Percentiles rank a stretch among this genome's conserved stretches.
Conservation (phyloP, 30 jellyfish, hydroid and myxozoan genomes). For the Nemopilema nomurai region DNA sequence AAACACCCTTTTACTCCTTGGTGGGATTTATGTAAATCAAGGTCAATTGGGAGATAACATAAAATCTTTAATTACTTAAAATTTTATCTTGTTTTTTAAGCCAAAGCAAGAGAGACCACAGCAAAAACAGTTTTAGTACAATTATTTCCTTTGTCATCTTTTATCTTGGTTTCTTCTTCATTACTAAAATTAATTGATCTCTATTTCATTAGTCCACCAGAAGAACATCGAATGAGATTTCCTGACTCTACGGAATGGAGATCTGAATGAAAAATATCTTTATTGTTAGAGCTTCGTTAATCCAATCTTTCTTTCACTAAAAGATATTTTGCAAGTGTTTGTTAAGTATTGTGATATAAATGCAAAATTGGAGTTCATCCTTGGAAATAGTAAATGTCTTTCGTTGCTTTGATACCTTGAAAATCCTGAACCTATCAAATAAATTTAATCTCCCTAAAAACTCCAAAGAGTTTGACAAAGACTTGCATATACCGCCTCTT, state of each 20-base stretch:
- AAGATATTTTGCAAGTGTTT: neutral
- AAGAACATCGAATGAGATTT: neutral
- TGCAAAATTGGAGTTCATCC: neutral
- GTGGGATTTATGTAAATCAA: neutral
- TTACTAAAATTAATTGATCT: neutral
- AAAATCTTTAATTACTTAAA: too few relatives aligned
- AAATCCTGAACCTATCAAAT: neutral
- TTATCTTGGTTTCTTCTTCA: neutral
- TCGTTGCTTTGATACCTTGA: neutral
- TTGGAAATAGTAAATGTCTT: neutral
- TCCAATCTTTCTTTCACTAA: neutral
- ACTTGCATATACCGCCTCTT: too few relatives aligned
- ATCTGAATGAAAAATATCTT: neutral
- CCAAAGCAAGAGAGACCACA: neutral
- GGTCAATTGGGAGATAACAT: neutral
- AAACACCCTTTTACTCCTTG: neutral
- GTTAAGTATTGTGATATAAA: neutral
- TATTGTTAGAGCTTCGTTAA: neutral
- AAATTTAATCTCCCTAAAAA: neutral
- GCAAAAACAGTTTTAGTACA: neutral
- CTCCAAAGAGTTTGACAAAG: neutral
- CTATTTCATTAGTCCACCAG: neutral
- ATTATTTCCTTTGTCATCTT: neutral
- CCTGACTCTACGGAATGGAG: neutral
- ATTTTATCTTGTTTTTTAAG: neutral